These are phyloP conservation scores for Sinopyrophorus schimmeli DNA, from an alignment of 2,888 invertebrate species.

Conservation along the genomic window DNA sequence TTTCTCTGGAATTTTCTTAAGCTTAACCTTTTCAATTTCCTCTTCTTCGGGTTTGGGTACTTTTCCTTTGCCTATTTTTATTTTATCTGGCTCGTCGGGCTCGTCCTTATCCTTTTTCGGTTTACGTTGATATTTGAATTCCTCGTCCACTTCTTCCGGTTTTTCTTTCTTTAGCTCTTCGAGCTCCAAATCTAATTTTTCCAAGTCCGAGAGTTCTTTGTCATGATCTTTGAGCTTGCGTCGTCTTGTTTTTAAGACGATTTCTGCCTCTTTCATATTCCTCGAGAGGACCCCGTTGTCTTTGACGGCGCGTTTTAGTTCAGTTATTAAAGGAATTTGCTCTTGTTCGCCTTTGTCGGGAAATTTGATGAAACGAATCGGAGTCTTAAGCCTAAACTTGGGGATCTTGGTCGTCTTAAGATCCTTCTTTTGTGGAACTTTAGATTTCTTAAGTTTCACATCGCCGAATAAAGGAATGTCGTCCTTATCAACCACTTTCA, in stretches of 20 bases:
- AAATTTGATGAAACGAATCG: conserved; percentile 62
- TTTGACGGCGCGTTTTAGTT: conserved; percentile 46
- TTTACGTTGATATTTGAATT: conserved; percentile 48
- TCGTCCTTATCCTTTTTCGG: conserved; percentile 40
- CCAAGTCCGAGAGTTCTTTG: conserved; percentile 46
- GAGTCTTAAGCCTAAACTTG: conserved; percentile 71
- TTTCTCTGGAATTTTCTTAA: conserved; percentile 53
- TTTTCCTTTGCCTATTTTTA: conserved; percentile 51
- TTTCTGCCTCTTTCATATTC: conserved; percentile 65
- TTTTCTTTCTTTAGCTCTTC: conserved; percentile 50
- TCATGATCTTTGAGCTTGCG: conserved; percentile 50
- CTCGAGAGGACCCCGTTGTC: conserved; percentile 56
- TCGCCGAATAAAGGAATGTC: conserved; percentile 8
- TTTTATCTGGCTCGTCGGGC: conserved; percentile 34
- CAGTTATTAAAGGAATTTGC: conserved; percentile 45
- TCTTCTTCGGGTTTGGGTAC: conserved; percentile 46
- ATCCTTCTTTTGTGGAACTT: conserved; percentile 43
- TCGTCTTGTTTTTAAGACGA: conserved; percentile 62
- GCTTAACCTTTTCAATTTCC: conserved; percentile 43
- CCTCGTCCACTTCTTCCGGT: conserved; percentile 53
- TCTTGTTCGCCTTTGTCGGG: conserved; percentile 48
- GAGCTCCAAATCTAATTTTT: conserved; percentile 52
- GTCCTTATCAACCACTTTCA: conserved; percentile 32
- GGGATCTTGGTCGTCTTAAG: conserved; percentile 55
- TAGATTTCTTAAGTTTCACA: conserved; percentile 63